Base-by-base conservation (phyloP, 2,113 vertebrate genomes). In the Anolis sagrei region DNA sequence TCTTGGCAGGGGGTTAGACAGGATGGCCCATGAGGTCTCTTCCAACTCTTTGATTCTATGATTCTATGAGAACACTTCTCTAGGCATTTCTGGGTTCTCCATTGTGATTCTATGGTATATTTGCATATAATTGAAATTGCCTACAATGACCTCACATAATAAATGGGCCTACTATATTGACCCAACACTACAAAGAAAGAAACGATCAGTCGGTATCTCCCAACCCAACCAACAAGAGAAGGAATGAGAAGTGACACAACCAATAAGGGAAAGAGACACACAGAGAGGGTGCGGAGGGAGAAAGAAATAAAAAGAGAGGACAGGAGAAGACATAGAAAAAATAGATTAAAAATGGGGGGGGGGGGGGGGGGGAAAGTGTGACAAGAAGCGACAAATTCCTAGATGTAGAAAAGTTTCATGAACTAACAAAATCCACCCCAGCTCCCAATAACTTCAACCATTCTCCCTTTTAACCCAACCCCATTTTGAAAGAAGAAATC, bases 391-490 rank as follows among this genome's bases (percentile, higher is more conserved):
- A 74, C 9, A 74, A 27, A 36, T 32, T 5, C 29, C 14, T 29
- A 18, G 5, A 32, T 18, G 3, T 4, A 29, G 64, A 16, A 29
- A 27, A n/a, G n/a, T 6, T 16, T 75, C n/a, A 54, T 34, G n/a
- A 2, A 87, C 90, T 88, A 91, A 85, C 87, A 84, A 79, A 92
- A 90, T 77, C 34, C 70, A 89, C 90, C 88, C 49, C 54, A 93
- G 92, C 89, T 58, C 74, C 68, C 84, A 79, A 87, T 75, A 32
- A 62, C 21, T 27, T 32, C 54, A 54, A 51, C 51, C 51, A 54
- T 54, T 23, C 9, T 10, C 34, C 4, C 21, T 68, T 29, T 68
- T 11, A 68, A 68, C 7, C n/a, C 32, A 54, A 16, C 29, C 23
- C 34, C 49, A 75, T 75, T 19, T 48, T 36, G 16, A 29, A 92